These are phyloP conservation scores for Heptranchias perlo DNA, from an alignment of 2,113 vertebrate genomes.

Conservation along the genomic window DNA sequence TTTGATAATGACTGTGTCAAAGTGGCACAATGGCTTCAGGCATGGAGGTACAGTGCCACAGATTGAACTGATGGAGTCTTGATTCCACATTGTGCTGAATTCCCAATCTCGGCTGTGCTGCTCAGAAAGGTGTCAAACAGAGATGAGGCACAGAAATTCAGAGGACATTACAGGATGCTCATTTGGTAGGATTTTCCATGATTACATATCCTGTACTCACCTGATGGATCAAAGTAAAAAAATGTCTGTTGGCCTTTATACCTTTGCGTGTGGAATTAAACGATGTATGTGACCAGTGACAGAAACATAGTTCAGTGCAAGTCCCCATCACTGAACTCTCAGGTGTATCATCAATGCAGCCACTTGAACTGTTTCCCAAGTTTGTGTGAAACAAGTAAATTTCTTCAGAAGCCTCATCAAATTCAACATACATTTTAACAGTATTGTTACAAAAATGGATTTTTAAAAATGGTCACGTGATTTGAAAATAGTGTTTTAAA, in stretches of 20 bases:
- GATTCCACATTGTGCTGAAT: background rate
- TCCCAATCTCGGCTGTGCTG: background rate
- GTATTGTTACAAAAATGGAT: background rate
- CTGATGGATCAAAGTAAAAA: conserved; percentile 20
- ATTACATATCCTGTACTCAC: background rate
- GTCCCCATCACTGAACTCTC: background rate
- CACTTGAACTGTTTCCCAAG: background rate
- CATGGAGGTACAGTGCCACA: background rate
- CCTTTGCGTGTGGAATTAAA: background rate
- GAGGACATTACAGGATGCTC: background rate
- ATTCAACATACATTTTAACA: background rate
- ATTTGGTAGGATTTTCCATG: background rate
- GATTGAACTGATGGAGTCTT: background rate
- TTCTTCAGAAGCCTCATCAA: background rate
- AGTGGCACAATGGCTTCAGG: background rate
- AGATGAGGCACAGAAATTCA: background rate
- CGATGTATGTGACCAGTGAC: background rate
- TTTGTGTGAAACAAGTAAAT: background rate
- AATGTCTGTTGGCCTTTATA: background rate
- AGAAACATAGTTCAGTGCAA: background rate
- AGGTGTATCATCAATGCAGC: background rate
- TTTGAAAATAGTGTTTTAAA: background rate
- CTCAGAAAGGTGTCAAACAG: background rate
- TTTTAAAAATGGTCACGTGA: background rate
- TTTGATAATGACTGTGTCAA: background rate